A percentile compares a stretch with the other conserved stretches of the same genome.
Evolutionary conservation across 2,888 invertebrate species (phyloP).

Genomic region (Suillia variegata): DNA sequence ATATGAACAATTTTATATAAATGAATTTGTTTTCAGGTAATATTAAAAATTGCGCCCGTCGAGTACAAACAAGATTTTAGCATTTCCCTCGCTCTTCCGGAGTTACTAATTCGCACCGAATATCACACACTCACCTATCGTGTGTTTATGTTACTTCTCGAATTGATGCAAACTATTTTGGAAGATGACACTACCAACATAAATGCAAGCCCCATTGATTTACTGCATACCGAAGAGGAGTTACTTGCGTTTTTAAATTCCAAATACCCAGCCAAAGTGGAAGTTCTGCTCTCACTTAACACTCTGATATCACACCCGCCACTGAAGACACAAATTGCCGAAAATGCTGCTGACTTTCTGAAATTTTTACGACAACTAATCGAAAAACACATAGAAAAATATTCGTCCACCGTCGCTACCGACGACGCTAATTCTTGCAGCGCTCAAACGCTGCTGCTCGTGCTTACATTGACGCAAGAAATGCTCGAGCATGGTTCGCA

Average conservation of each 20-base stretch:
- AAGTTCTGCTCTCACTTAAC: constrained; percentile 51
- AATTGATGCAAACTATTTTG: constrained; percentile 31
- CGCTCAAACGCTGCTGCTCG: constrained; percentile 38
- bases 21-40: no score
- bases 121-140: constrained; percentile 51
- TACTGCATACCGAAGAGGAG: constrained; percentile 48
- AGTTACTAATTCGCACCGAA: constrained; percentile 40
- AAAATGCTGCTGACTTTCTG: constrained; percentile 47
- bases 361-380: constrained; percentile 43
- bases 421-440: no score
- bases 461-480: constrained; percentile 50
- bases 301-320: constrained; percentile 50
- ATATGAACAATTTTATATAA: no score
- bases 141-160: constrained; percentile 48
- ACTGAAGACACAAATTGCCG: constrained; percentile 49
- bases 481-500: constrained; percentile 40
- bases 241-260: constrained; percentile 41
- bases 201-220: constrained; percentile 27
- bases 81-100: constrained; percentile 35
- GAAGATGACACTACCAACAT: constrained; percentile 4
- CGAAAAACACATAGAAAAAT: constrained; percentile 20
- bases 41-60: constrained; percentile 37
- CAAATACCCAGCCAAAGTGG: constrained; percentile 46
- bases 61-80: constrained; percentile 30
- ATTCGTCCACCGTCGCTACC: constrained; percentile 22